Evolutionary conservation across 2,797 vertebrate genomes (phyloP).

Genomic region (Sebastes melanostomus): DNA sequence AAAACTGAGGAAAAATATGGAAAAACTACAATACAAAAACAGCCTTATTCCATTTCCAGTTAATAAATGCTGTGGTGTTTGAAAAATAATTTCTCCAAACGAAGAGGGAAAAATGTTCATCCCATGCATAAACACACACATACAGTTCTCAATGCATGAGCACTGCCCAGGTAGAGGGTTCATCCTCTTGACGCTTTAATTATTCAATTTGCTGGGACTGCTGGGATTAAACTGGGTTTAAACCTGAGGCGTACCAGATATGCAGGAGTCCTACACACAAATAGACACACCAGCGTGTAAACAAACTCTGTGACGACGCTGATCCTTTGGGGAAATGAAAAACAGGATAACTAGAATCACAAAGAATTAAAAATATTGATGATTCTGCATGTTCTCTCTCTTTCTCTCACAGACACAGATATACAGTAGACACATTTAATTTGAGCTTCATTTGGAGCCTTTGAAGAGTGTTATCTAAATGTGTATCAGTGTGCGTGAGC

Average conservation of each 20-base stretch:
- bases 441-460: neutral
- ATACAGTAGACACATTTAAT: neutral
- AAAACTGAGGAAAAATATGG: neutral
- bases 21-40: neutral
- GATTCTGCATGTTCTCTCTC: neutral
- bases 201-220: slow-evolving; percentile 4
- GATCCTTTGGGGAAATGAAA: neutral
- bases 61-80: neutral
- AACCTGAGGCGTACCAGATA: slow-evolving; percentile 2
- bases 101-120: neutral
- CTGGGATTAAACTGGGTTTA: slow-evolving; percentile 17
- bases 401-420: neutral
- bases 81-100: slow-evolving; percentile 4
- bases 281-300: neutral
- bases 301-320: neutral
- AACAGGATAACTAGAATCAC: neutral
- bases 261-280: neutral
- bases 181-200: slow-evolving; percentile 16
- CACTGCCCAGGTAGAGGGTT: neutral
- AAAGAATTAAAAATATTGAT: neutral
- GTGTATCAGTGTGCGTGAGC: slow-evolving; percentile 17
- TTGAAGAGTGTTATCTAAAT: neutral
- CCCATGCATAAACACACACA: neutral
- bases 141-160: neutral
- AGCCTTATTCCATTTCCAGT: neutral